Evolutionary conservation across 2,797 vertebrate species (phyloP).

Genomic region (Rachycentron canadum): DNA sequence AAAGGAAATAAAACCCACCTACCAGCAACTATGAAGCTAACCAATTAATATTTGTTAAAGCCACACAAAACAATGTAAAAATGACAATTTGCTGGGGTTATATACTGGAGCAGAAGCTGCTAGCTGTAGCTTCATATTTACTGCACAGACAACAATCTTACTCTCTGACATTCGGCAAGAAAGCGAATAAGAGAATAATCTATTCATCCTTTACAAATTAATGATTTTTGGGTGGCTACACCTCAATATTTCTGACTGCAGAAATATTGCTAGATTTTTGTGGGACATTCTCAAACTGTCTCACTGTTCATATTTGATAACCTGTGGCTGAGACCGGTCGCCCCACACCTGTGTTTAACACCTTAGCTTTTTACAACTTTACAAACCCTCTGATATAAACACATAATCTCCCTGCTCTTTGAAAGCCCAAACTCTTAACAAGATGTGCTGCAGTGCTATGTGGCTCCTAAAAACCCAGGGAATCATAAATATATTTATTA

Average conservation of each 20-base stretch:
- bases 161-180: neutral
- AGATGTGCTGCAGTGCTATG: conserved; percentile 38
- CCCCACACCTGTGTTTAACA: neutral
- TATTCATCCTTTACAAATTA: too few species aligned
- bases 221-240: too few species aligned
- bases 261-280: neutral
- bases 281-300: neutral
- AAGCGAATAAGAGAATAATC: neutral
- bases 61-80: neutral
- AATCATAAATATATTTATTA: conserved; percentile 67
- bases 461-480: conserved; percentile 48
- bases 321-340: neutral
- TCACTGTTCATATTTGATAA: neutral
- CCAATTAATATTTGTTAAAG: neutral
- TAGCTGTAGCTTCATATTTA: neutral
- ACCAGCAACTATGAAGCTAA: neutral
- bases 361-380: conserved; percentile 11
- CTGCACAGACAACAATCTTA: neutral
- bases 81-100: neutral
- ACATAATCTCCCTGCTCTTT: conserved; percentile 32
- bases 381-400: conserved; percentile 30
- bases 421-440: conserved; percentile 44
- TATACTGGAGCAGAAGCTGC: neutral
- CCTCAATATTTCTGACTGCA: neutral
- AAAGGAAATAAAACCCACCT: neutral